Evolutionary conservation across 2,888 invertebrate species (phyloP).

Genomic region (Apoda limacodes): DNA sequence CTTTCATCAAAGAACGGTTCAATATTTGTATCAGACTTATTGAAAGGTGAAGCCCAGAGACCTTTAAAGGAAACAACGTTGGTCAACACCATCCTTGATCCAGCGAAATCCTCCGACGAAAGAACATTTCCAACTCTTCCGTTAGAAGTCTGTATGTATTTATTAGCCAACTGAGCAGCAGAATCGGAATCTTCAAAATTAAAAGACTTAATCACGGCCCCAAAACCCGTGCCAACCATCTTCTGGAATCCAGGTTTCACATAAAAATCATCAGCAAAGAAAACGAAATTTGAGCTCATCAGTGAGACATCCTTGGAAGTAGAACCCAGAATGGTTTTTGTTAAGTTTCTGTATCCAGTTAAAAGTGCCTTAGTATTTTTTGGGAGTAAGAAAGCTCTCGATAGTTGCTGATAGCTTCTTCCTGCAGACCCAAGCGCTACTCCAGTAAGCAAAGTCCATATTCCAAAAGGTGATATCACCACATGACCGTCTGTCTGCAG

Average conservation of each 20-base stretch:
- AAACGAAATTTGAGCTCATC: constrained; percentile 50
- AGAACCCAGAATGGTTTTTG: constrained; percentile 35
- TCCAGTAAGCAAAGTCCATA: constrained; percentile 62
- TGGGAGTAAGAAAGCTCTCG: constrained; percentile 45
- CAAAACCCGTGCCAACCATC: constrained; percentile 39
- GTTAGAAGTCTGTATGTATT: constrained; percentile 45
- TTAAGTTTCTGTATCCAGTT: constrained; percentile 40
- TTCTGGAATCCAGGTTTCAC: constrained; percentile 34
- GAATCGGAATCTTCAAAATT: constrained; percentile 46
- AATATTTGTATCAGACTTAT: constrained; percentile 59
- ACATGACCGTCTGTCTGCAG: constrained; percentile 46
- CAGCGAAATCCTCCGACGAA: constrained; percentile 59
- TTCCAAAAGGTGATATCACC: constrained; percentile 59
- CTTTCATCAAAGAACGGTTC: constrained; percentile 73
- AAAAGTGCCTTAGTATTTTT: constrained; percentile 29
- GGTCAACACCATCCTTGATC: constrained; percentile 74
- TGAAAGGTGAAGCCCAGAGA: constrained; percentile 75
- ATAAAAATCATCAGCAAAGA: constrained; percentile 44
- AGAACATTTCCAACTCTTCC: constrained; percentile 51
- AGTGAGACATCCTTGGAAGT: constrained; percentile 41
- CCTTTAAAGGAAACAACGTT: constrained; percentile 81
- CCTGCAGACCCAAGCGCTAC: constrained; percentile 50
- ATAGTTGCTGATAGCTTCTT: constrained; percentile 39
- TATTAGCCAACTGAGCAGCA: constrained; percentile 44
- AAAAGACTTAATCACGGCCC: constrained; percentile 41